These are phyloP conservation scores for Diadumene lineata DNA, from an alignment of 92 coral and sea anemone species.

Conservation along the genomic window DNA sequence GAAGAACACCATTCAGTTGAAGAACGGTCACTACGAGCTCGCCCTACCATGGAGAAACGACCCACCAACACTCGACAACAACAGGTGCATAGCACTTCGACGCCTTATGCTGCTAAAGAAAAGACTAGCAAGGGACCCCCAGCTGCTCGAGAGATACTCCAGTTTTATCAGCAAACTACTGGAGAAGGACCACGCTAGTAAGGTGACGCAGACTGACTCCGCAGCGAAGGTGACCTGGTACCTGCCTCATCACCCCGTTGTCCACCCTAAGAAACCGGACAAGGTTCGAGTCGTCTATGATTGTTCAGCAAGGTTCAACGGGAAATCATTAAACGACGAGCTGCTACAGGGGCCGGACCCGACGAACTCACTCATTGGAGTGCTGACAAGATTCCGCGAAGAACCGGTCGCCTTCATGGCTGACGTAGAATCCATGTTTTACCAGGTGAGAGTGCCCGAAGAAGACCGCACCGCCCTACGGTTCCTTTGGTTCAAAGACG, in stretches of 20 bases:
- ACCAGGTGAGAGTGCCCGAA: slow-evolving; percentile 42
- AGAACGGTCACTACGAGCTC: slow-evolving; percentile 56
- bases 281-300: slow-evolving; percentile 60
- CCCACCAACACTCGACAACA: slow-evolving; percentile 34
- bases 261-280: slow-evolving; percentile 50
- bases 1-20: slow-evolving; percentile 40
- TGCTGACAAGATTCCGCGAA: slow-evolving; percentile 51
- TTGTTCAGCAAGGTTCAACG: slow-evolving; percentile 56
- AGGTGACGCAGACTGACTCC: slow-evolving; percentile 1
- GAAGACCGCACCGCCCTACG: slow-evolving; percentile 43
- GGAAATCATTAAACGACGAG: slow-evolving; percentile 59
- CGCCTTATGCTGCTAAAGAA: slow-evolving; percentile 18
- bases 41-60: slow-evolving; percentile 49
- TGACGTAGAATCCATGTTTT: slow-evolving; percentile 50
- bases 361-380: slow-evolving; percentile 51
- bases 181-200: slow-evolving; percentile 40
- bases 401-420: slow-evolving; percentile 45
- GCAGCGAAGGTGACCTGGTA: slow-evolving; percentile 36
- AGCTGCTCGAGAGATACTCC: slow-evolving; percentile 26
- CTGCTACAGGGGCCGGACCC: slow-evolving; percentile 61
- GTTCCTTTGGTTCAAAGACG: slow-evolving; percentile 50
- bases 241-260: slow-evolving; percentile 49
- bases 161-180: slow-evolving; percentile 19
- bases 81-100: slow-evolving; percentile 23
- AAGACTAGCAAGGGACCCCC: slow-evolving; percentile 32